Conservation (phyloP, 2,797 vertebrate genomes). For the Scyliorhinus canicula region DNA sequence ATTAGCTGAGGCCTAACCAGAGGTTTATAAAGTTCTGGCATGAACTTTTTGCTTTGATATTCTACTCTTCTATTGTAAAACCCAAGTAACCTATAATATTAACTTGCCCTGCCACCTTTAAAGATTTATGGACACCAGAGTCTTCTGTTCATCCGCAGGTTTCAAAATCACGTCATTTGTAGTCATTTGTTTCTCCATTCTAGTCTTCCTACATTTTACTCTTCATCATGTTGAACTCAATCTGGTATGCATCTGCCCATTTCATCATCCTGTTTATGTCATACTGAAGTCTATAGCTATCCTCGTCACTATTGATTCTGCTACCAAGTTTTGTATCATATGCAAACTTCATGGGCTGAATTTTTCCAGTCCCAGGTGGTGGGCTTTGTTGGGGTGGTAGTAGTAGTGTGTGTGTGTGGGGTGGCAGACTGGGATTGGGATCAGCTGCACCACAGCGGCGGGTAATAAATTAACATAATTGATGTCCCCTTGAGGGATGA, state of each 20-base stretch:
- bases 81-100: background rate
- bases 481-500: no score
- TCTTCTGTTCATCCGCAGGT: background rate
- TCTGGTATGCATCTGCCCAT: background rate
- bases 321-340: background rate
- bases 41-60: background rate
- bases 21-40: background rate
- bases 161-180: background rate
- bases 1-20: background rate
- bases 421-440: background rate
- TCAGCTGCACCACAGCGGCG: background rate
- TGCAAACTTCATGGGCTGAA: background rate
- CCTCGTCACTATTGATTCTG: background rate
- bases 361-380: no score
- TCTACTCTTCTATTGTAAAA: background rate
- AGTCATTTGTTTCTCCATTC: background rate
- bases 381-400: no score
- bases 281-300: no score
- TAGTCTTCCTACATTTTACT: background rate
- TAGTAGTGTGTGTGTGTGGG: background rate
- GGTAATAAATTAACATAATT: background rate
- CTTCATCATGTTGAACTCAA: background rate
- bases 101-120: background rate
- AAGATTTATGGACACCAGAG: background rate
- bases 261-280: background rate